These are phyloP conservation scores for Brachystomella parvula DNA, from an alignment of 1,140 invertebrate species.

Conservation along the genomic window DNA sequence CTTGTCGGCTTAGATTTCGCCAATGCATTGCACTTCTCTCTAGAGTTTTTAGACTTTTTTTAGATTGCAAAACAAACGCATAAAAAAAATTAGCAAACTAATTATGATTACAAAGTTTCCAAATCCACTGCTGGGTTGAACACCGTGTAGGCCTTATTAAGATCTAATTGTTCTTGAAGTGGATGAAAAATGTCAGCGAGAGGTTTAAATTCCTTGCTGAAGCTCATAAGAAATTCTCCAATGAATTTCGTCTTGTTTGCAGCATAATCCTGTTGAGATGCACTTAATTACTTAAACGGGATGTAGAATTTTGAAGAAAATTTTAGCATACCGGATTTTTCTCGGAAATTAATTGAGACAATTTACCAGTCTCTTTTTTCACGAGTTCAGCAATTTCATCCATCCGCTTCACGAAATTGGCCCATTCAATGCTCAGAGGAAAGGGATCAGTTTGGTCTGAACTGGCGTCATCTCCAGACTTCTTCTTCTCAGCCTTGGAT, in stretches of 20 bases:
- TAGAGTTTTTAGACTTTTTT: neutral
- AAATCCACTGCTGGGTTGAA: neutral
- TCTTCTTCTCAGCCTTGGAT: too few relatives aligned
- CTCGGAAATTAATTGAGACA: neutral
- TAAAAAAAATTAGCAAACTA: neutral
- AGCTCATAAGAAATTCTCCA: neutral
- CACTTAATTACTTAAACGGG: neutral
- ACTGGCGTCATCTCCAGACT: too few relatives aligned
- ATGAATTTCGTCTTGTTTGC: neutral
- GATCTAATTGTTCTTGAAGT: conserved; percentile 3
- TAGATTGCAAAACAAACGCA: neutral
- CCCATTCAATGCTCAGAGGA: neutral
- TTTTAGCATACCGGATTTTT: neutral
- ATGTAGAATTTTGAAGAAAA: neutral
- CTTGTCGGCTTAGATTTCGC: neutral
- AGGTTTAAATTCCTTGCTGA: conserved; percentile 1
- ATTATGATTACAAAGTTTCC: conserved; percentile 1
- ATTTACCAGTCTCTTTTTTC: neutral
- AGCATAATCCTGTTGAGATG: neutral
- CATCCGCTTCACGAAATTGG: neutral
- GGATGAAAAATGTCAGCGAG: neutral
- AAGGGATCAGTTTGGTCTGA: too few relatives aligned
- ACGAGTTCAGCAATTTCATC: neutral
- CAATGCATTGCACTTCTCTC: conserved; percentile 8
- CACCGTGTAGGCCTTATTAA: conserved; percentile 3